Conservation (phyloP, 1,140 invertebrate genomes). For the Monochamus saltuarius region DNA sequence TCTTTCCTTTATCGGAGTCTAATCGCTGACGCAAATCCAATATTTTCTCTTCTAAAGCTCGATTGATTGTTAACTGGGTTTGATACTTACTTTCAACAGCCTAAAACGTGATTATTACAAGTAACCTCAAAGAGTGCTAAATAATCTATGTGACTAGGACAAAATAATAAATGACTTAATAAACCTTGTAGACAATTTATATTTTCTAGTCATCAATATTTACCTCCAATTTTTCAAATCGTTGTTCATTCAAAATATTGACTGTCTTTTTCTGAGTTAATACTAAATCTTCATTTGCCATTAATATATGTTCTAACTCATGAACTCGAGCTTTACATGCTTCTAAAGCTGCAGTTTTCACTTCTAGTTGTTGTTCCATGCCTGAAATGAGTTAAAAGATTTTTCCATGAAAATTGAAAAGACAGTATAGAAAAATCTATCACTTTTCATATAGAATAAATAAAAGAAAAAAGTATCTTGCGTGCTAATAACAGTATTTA, state of each 20-base stretch:
- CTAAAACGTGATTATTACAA: conserved; percentile 43
- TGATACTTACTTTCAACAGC: conserved; percentile 73
- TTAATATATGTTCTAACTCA: conserved; percentile 55
- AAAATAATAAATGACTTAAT: too few relatives aligned
- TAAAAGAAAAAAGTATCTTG: too few relatives aligned
- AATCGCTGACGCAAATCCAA: conserved; percentile 63
- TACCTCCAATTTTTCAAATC: conserved; percentile 26
- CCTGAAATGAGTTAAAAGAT: conserved; percentile 15
- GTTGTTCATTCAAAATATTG: conserved; percentile 53
- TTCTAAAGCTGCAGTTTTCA: conserved; percentile 52
- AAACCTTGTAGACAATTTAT: too few relatives aligned
- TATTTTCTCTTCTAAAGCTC: conserved; percentile 66
- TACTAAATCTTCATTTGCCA: conserved; percentile 55
- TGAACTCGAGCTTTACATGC: conserved; percentile 53
- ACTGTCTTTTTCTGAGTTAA: conserved; percentile 56
- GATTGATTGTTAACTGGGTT: conserved; percentile 66
- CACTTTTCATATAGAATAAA: too few relatives aligned
- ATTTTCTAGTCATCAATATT: neutral
- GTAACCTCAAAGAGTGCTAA: neutral
- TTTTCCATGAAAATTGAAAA: neutral
- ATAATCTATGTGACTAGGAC: too few relatives aligned
- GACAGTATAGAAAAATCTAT: too few relatives aligned
- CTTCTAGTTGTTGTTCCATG: conserved; percentile 29
- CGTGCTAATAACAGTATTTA: too few relatives aligned
- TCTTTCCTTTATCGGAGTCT: conserved; percentile 43